Evolutionary conservation across 1,140 invertebrate species (phyloP), one percentile per base, ranked within the genome.

Genomic region (Drosophila rufa): DNA sequence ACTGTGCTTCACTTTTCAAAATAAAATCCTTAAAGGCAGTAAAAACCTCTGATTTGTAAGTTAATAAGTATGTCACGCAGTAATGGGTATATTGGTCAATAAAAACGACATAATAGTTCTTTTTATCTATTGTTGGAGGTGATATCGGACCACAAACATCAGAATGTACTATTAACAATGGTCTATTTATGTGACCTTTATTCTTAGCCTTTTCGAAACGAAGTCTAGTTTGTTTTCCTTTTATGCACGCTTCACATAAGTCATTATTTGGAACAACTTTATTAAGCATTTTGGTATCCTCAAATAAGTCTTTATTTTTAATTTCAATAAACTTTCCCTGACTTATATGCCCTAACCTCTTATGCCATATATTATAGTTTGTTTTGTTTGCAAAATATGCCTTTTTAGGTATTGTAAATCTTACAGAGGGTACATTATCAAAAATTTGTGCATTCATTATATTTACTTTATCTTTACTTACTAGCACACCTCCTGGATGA

Each of bases 381-480:
- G 27, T 17, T 33, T 33, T 33, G n/a, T 33, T 53, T 33, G 9
- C 36, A 30, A 17, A 3, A 17, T 11, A 17, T 33, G 48, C 48
- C n/a, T 9, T 33, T 17, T n/a, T 53, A 33, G 30, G 11, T 17
- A 53, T 53, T 33, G 50, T 12, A 53, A 36, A 36, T 17, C 27
- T 30, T 22, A 22, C 19, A 22, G 19, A 22, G 19, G 19, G 19
- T n/a, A 36, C 50, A 51, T 66, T 60, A 19, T 86, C 69, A 36
- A 17, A 92, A 79, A 74, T 76, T 58, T 57, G 74, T 42, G 33
- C 50, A 48, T 40, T 25, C 43, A 73, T 47, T 30, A 73, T 25
- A 25, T 65, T 36, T 30, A 60, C 40, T 30, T 75, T 79, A 69
- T 9, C n/a, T n/a, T n/a, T n/a, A n/a, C n/a, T n/a, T n/a, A n/a